Conservation (phyloP, 2,888 invertebrate genomes). For the Cantharis nigra region DNA sequence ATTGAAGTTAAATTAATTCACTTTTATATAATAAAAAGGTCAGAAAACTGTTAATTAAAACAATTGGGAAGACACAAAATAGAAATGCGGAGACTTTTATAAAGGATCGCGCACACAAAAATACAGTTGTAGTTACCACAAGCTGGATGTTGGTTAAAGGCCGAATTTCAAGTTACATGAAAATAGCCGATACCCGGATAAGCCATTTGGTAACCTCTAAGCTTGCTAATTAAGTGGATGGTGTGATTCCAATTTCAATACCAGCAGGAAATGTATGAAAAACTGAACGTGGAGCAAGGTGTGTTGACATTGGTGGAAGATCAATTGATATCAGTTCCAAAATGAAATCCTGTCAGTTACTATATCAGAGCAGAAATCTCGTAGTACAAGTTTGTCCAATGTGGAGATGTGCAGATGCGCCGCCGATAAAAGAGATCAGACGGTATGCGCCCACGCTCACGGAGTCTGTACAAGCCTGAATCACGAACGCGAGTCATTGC, state of each 20-base stretch:
- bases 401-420: constrained; percentile 37
- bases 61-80: neutral
- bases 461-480: constrained; percentile 35
- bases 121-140: neutral
- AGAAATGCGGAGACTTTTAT: neutral
- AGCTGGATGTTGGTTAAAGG: neutral
- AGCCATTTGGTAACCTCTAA: neutral
- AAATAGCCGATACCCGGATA: neutral
- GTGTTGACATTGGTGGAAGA: neutral
- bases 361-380: constrained; percentile 23
- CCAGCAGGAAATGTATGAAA: neutral
- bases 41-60: neutral
- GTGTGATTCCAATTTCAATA: neutral
- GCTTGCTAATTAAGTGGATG: neutral
- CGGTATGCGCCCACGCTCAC: constrained; percentile 39
- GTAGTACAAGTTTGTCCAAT: constrained; percentile 31
- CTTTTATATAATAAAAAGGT: neutral
- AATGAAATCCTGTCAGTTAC: constrained; percentile 15
- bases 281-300: neutral
- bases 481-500: constrained; percentile 44
- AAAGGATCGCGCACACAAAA: neutral
- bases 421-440: constrained; percentile 41
- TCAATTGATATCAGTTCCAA: neutral
- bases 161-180: neutral
- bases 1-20: neutral